Evolutionary conservation across 2,797 vertebrate genomes (phyloP).

Genomic region (Poecilia gillii): DNA sequence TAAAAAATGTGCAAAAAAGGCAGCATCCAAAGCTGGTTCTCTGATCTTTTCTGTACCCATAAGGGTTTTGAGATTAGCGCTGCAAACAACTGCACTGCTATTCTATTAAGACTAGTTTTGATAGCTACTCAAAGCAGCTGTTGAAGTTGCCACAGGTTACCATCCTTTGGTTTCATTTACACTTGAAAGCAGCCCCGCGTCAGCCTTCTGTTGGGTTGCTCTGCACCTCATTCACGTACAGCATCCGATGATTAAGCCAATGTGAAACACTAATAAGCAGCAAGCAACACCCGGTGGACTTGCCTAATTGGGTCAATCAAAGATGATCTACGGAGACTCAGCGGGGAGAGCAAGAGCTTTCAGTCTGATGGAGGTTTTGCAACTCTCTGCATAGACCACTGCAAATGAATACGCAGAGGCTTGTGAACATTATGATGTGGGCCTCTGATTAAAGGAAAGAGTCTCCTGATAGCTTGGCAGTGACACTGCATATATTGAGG

Average conservation of each 20-base stretch:
- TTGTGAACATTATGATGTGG: constrained; percentile 59
- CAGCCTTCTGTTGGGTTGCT: constrained; percentile 64
- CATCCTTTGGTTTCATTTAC: constrained; percentile 66
- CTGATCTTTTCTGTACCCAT: neutral
- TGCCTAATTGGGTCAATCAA: constrained; percentile 80
- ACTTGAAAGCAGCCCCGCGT: constrained; percentile 66
- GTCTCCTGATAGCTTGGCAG: constrained; percentile 54
- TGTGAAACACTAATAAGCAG: constrained; percentile 77
- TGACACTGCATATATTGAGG: constrained; percentile 61
- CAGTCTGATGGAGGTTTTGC: constrained; percentile 51
- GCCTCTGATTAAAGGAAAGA: constrained; percentile 67
- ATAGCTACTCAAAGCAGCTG: constrained; percentile 53
- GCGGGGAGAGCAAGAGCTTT: constrained; percentile 50
- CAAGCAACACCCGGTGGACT: constrained; percentile 74
- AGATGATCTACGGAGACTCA: constrained; percentile 68
- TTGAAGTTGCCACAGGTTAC: constrained; percentile 58
- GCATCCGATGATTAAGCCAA: constrained; percentile 72
- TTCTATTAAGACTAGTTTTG: constrained; percentile 26
- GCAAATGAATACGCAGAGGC: constrained; percentile 53
- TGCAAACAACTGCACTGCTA: constrained; percentile 38
- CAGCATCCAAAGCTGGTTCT: constrained; percentile 35
- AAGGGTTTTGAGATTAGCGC: constrained; percentile 14
- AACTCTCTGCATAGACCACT: constrained; percentile 44
- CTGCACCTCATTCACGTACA: constrained; percentile 68
- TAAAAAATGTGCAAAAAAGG: constrained; percentile 46